These are phyloP conservation scores for Dryobotodes eremita DNA, from an alignment of 2,888 invertebrate genomes.

Conservation along the genomic window DNA sequence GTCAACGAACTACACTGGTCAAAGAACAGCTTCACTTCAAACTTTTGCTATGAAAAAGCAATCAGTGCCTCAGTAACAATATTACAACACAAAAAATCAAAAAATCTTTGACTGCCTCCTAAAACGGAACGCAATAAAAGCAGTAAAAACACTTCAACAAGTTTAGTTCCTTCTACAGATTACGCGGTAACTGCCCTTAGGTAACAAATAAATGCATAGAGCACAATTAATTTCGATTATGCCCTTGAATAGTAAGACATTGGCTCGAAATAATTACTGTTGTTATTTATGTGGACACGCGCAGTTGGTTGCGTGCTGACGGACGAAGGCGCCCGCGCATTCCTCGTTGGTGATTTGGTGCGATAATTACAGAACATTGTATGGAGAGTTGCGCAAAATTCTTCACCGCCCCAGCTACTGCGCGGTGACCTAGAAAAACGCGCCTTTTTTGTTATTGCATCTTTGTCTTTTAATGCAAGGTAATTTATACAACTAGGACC, in stretches of 20 bases:
- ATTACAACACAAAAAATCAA: constrained; percentile 29
- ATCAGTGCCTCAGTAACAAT: neutral
- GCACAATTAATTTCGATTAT: constrained; percentile 71
- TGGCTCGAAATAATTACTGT: constrained; percentile 80
- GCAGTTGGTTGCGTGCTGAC: constrained; percentile 77
- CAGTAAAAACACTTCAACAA: constrained; percentile 24
- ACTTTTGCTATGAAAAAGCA: neutral
- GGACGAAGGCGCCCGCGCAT: constrained; percentile 70
- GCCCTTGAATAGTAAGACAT: constrained; percentile 83
- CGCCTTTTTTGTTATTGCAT: constrained; percentile 71
- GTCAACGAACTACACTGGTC: neutral
- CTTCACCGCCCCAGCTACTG: constrained; percentile 69
- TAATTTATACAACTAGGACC: constrained; percentile 24
- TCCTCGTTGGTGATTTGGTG: constrained; percentile 76
- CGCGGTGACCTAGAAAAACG: constrained; percentile 80
- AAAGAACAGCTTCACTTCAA: neutral
- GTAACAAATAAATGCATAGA: constrained; percentile 66
- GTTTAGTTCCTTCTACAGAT: constrained; percentile 54
- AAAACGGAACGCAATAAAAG: constrained; percentile 25
- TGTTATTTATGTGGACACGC: constrained; percentile 79
- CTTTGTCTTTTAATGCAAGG: constrained; percentile 60
- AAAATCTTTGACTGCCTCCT: neutral
- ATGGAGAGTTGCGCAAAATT: constrained; percentile 80
- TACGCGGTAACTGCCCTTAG: constrained; percentile 49
- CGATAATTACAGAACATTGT: constrained; percentile 82